Conservation (phyloP, 2,888 invertebrate genomes). For the Trichopoda pennipes region DNA sequence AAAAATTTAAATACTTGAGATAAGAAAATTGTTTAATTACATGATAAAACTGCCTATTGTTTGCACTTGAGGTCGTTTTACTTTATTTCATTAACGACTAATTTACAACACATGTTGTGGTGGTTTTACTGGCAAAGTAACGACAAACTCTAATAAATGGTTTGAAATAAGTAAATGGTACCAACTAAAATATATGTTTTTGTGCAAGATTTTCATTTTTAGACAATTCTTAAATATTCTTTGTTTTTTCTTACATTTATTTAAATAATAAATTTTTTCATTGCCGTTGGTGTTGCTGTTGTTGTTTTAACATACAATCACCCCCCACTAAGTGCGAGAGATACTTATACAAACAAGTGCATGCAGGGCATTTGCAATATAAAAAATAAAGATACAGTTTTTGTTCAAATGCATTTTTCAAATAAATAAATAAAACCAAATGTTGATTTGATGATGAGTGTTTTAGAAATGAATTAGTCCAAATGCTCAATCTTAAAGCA, state of each 20-base stretch:
- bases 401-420: too few species aligned
- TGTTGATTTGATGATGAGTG: too few species aligned
- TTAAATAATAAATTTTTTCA: not conserved
- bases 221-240: not conserved
- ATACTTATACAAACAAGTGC: not conserved
- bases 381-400: not conserved
- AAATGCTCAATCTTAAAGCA: too few species aligned
- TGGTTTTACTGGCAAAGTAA: not conserved
- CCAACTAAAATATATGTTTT: not conserved
- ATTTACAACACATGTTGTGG: slow-evolving; percentile 14
- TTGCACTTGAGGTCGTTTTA: not conserved
- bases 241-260: not conserved
- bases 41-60: slow-evolving; percentile 39
- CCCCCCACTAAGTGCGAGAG: slow-evolving; percentile 37
- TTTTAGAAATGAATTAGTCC: too few species aligned
- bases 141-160: slow-evolving; percentile 1
- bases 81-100: not conserved
- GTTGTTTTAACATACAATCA: not conserved
- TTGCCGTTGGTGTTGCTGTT: not conserved
- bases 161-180: too few species aligned
- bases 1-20: slow-evolving; percentile 3
- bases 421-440: too few species aligned
- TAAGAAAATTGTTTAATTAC: slow-evolving; percentile 54
- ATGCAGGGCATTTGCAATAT: not conserved
- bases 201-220: not conserved